Evolutionary conservation across 2,888 invertebrate genomes (phyloP), one percentile per base, ranked within the genome.

Genomic region (Aphidoletes aphidimyza): DNA sequence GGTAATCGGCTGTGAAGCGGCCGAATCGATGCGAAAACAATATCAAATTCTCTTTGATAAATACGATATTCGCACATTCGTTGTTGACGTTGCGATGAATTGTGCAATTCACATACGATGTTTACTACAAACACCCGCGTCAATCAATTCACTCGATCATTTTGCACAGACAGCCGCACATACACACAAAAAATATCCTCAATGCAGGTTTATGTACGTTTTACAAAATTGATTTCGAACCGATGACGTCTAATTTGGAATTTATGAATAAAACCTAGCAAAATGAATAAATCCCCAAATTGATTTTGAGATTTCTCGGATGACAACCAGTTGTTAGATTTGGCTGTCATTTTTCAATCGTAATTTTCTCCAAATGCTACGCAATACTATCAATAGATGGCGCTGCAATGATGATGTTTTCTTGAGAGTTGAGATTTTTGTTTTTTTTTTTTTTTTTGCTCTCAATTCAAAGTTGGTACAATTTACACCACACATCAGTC

Each of bases 21-120:
- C n/a, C n/a, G n/a, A n/a, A 69, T 69, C 69, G 34, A 69, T 34
- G 69, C n/a, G 69, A 30, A 3, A 30, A 30, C 30, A n/a, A n/a
- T 34, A 30, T 30, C 14, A 69, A 54, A 30, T 17, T 69, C 1
- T 11, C 14, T n/a, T 11, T 3, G 17, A 69, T 54, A 22, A 54
- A 54, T 26, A 9, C 8, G 8, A 69, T 69, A 30, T 69, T 30
- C 14, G 30, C 69, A 69, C 34, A 69, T 69, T n/a, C 30, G 8
- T 9, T 69, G 30, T 69, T 30, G 30, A 34, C 14, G 69, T 69
- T 69, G 30, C 69, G 69, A 30, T 30, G 69, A 69, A 69, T 69
- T 69, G 69, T 69, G 69, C 69, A 69, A 69, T 69, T 69, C 22
- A n/a, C 54, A 47, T 22, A 19, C 34, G 30, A 30, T 69, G 69